A percentile compares a stretch with the other conserved stretches of the same genome.
phyloP scores from a whole-genome alignment of 2,888 invertebrate genomes.

The Fragum whitleyi region DNA sequence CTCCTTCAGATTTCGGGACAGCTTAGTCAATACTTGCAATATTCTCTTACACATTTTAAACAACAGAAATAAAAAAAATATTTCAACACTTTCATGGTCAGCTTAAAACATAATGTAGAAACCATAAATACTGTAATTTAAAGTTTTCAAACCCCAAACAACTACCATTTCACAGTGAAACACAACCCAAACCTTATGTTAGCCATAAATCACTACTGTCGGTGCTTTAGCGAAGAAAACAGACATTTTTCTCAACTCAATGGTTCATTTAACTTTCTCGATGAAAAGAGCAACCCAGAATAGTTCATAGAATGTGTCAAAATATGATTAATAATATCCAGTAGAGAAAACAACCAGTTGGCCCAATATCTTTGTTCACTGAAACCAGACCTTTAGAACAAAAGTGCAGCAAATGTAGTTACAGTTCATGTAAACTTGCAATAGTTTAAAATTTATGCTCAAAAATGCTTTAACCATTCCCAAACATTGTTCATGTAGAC shows the following conservation, averaged over 20 bases:
- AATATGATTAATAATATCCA: constrained; percentile 35
- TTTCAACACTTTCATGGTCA: too few species aligned
- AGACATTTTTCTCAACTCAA: constrained; percentile 41
- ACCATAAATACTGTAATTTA: neutral
- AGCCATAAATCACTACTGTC: constrained; percentile 42
- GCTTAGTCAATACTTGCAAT: too few species aligned
- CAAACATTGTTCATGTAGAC: too few species aligned
- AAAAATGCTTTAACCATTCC: too few species aligned
- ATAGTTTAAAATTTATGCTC: too few species aligned
- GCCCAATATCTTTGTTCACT: constrained; percentile 18
- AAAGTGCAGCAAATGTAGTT: neutral
- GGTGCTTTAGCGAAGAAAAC: constrained; percentile 43
- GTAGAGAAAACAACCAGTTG: constrained; percentile 25
- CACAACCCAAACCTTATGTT: constrained; percentile 34
- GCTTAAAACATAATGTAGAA: too few species aligned
- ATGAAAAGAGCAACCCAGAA: constrained; percentile 33
- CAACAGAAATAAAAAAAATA: too few species aligned
- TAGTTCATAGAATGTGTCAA: constrained; percentile 36
- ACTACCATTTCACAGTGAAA: constrained; percentile 11
- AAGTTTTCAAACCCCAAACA: neutral
- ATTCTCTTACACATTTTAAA: too few species aligned
- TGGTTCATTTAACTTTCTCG: constrained; percentile 45
- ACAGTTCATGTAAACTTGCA: too few species aligned
- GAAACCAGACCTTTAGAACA: neutral
- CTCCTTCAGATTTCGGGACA: too few species aligned